Evolutionary conservation across 2,888 invertebrate genomes (phyloP).

Genomic region (Drosophila nigricruria): DNA sequence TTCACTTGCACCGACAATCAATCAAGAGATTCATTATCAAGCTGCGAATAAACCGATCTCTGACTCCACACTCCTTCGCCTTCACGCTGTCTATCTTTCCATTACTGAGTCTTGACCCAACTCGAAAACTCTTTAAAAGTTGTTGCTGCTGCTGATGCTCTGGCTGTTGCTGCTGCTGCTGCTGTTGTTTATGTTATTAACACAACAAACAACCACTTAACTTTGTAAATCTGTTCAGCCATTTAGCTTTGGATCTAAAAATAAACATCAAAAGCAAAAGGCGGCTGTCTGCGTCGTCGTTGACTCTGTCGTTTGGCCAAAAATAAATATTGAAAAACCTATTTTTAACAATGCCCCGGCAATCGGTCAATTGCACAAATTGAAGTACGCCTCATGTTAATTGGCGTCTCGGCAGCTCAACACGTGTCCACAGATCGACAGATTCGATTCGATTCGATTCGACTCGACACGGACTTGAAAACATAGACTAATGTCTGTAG

Average conservation of each 20-base stretch:
- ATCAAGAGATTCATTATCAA: constrained; percentile 55
- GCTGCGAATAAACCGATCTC: constrained; percentile 36
- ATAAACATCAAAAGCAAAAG: constrained; percentile 69
- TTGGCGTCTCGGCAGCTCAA: constrained; percentile 30
- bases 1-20: constrained; percentile 60
- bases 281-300: constrained; percentile 24
- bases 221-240: constrained; percentile 64
- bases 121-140: constrained; percentile 30
- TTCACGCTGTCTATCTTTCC: neutral
- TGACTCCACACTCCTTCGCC: neutral
- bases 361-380: constrained; percentile 68
- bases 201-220: constrained; percentile 77
- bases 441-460: constrained; percentile 23
- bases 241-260: constrained; percentile 66
- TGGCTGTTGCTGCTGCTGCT: constrained; percentile 17
- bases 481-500: constrained; percentile 6
- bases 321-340: constrained; percentile 76
- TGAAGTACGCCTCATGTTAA: constrained; percentile 49
- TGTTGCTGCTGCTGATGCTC: constrained; percentile 16
- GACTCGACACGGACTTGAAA: neutral
- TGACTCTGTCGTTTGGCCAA: constrained; percentile 49
- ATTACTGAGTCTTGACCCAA: constrained; percentile 25
- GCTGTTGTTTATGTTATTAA: constrained; percentile 67
- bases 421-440: constrained; percentile 23
- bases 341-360: constrained; percentile 55